Evolutionary conservation across 2,888 invertebrate genomes (phyloP).

Genomic region (Ophraella communa): DNA sequence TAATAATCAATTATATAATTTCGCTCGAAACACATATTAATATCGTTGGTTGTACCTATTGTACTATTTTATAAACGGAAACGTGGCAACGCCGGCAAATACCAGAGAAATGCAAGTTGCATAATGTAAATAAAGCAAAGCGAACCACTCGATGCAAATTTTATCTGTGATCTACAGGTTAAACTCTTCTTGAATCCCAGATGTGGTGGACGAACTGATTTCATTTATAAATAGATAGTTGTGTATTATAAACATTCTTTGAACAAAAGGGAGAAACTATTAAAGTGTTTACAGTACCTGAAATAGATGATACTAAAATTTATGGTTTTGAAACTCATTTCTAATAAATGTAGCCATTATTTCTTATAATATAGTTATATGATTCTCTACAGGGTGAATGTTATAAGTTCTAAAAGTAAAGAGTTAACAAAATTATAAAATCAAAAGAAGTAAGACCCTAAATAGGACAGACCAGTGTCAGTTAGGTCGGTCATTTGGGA

Average conservation of each 20-base stretch:
- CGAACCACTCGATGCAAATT: constrained; percentile 20
- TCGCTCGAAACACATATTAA: neutral
- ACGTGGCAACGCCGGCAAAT: constrained; percentile 12
- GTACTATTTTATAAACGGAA: neutral
- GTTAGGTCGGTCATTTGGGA: too few species aligned
- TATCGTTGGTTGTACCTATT: neutral
- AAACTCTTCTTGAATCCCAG: constrained; percentile 18
- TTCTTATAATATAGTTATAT: too few species aligned
- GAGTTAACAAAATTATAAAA: too few species aligned
- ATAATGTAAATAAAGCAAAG: constrained; percentile 21
- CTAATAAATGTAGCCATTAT: too few species aligned
- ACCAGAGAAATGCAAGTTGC: constrained; percentile 14
- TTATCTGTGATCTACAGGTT: constrained; percentile 26
- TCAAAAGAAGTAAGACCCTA: too few species aligned
- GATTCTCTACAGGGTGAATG: too few species aligned
- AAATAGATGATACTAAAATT: neutral
- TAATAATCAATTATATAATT: neutral
- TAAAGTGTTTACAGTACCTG: neutral
- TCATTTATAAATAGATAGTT: constrained; percentile 11
- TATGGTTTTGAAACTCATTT: neutral
- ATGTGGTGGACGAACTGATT: constrained; percentile 13
- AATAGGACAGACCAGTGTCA: too few species aligned
- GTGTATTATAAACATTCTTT: neutral
- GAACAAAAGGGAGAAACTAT: constrained; percentile 6
- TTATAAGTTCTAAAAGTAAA: too few species aligned